These are phyloP conservation scores for Heliconius cydno DNA, from an alignment of 2,888 invertebrate genomes.

Conservation along the genomic window DNA sequence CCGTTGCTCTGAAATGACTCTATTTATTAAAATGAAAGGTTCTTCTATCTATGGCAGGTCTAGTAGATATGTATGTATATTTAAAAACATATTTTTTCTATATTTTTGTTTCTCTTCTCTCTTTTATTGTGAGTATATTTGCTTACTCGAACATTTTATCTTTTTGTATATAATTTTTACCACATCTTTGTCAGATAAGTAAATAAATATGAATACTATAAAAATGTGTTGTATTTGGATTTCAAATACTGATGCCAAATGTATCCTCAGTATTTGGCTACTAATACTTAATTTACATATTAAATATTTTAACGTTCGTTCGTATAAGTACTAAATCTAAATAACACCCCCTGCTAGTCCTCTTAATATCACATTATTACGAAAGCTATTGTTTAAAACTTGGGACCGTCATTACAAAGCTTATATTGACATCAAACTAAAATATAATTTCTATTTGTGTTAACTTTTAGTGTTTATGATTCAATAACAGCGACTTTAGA, in stretches of 20 bases:
- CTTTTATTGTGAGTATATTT: too few relatives aligned
- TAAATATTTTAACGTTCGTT: background rate
- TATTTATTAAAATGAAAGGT: constrained; percentile 10
- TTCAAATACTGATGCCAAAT: constrained; percentile 5
- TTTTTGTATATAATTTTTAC: too few relatives aligned
- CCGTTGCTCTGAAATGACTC: constrained; percentile 9
- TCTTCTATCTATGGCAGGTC: background rate
- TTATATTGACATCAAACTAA: background rate
- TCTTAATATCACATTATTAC: background rate
- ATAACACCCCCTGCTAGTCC: background rate
- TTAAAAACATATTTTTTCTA: background rate
- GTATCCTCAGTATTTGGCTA: background rate
- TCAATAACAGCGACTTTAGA: constrained; percentile 17
- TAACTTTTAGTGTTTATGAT: constrained; percentile 17
- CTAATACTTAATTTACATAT: too few relatives aligned
- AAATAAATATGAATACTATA: too few relatives aligned
- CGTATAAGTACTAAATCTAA: background rate
- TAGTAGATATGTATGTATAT: background rate
- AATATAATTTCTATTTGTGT: constrained; percentile 16
- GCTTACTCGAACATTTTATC: too few relatives aligned
- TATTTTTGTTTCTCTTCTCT: background rate
- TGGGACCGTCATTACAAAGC: background rate
- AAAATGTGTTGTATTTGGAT: background rate
- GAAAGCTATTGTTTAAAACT: constrained; percentile 1
- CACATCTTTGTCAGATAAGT: background rate